Conservation (phyloP, 2,113 vertebrate genomes). For the Pseudorhombus dupliciocellatus region DNA sequence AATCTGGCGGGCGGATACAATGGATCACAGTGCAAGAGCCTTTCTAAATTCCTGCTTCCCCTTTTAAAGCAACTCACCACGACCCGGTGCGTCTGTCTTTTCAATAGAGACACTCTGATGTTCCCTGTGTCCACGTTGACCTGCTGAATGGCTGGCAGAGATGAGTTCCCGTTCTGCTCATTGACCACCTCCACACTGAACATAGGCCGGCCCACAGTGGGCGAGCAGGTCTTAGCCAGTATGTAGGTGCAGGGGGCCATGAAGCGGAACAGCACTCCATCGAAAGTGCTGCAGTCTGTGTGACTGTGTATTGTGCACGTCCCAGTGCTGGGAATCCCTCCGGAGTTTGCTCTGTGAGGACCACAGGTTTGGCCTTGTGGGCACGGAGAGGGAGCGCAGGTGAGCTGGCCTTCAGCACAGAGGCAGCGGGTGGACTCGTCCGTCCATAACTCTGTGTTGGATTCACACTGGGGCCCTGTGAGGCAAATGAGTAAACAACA, state of each 20-base stretch:
- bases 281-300: conserved; percentile 84
- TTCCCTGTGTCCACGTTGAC: conserved; percentile 73
- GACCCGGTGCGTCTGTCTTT: conserved; percentile 70
- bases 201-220: conserved; percentile 67
- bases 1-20: background rate
- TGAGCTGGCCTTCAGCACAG: conserved; percentile 79
- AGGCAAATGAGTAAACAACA: conserved; percentile 12
- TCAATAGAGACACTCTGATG: conserved; percentile 75
- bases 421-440: conserved; percentile 79
- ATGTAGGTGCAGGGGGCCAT: conserved; percentile 83
- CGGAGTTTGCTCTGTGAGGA: conserved; percentile 47
- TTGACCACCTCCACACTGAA: conserved; percentile 85
- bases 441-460: conserved; percentile 78
- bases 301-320: conserved; percentile 80
- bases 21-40: background rate
- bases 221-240: conserved; percentile 81
- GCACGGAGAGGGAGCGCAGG: conserved; percentile 76
- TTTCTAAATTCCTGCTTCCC: background rate
- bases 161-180: conserved; percentile 68
- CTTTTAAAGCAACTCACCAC: conserved; percentile 78
- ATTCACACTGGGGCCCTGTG: conserved; percentile 75
- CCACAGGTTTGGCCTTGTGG: conserved; percentile 72
- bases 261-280: conserved; percentile 82
- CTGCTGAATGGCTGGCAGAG: conserved; percentile 73
- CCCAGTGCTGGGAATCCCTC: conserved; percentile 49